Evolutionary conservation across 1,140 invertebrate genomes (phyloP).

Genomic region (Apis dorsata): DNA sequence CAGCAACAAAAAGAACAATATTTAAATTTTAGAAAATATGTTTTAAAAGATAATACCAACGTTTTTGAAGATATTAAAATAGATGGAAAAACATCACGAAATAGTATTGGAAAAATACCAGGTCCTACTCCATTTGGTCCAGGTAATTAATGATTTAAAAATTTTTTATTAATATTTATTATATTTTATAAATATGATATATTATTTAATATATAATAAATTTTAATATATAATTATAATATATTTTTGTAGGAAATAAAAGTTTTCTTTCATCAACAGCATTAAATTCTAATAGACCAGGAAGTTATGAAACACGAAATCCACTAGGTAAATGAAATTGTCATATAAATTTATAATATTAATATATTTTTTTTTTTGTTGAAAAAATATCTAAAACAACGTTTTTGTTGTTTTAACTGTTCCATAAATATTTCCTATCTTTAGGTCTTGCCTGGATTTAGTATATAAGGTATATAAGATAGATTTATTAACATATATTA

Average conservation of each 20-base stretch:
- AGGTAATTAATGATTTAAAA: constrained; percentile 65
- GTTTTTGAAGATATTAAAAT: constrained; percentile 84
- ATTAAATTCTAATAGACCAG: constrained; percentile 69
- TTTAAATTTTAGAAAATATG: constrained; percentile 88
- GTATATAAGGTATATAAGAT: constrained; percentile 63
- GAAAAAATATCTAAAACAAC: constrained; percentile 51
- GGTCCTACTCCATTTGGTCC: constrained; percentile 83
- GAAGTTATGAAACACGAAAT: constrained; percentile 74
- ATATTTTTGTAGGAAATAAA: constrained; percentile 72
- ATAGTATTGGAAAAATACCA: constrained; percentile 73
- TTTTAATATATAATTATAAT: constrained; percentile 3
- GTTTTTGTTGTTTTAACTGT: constrained; percentile 61
- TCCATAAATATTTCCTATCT: constrained; percentile 72
- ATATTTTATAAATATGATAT: background rate
- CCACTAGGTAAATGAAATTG: constrained; percentile 73
- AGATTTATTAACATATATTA: constrained; percentile 71
- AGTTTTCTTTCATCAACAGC: constrained; percentile 74
- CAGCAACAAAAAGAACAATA: constrained; percentile 91
- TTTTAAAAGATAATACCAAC: constrained; percentile 88
- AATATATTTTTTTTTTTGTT: constrained; percentile 34
- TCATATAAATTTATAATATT: constrained; percentile 33
- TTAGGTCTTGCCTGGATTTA: constrained; percentile 78
- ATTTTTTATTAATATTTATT: background rate
- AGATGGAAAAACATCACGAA: constrained; percentile 69
- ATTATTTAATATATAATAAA: constrained; percentile 3